Percentiles rank a stretch among this genome's conserved stretches.
Evolutionary conservation across 2,113 vertebrate genomes (phyloP).

Genomic region (Oryctolagus cuniculus): mOryCun1.1 NC_091439.1:58886001-58886500

Average conservation of each 20-base stretch:
- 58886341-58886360: not conserved
- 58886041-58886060: constrained; percentile 10
- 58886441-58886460: not conserved
- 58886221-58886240: not conserved
- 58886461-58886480: constrained; percentile 38
- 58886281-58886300: not conserved
- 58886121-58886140: too few relatives aligned
- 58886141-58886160: too few relatives aligned
- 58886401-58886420: not conserved
- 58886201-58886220: constrained; percentile 19
- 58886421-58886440: not conserved
- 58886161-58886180: not conserved
- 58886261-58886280: not conserved
- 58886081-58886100: constrained; percentile 56
- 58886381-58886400: not conserved
- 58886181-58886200: constrained; percentile 34
- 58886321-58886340: not conserved
- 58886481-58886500: not conserved
- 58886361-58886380: constrained; percentile 23
- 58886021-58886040: constrained; percentile 24
- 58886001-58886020: constrained; percentile 55
- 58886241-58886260: constrained; percentile 20
- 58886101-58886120: not conserved
- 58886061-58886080: constrained; percentile 50
- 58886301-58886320: constrained; percentile 6